Conservation (phyloP, 2,113 vertebrate genomes). For the Myxocyprinus asiaticus region DNA sequence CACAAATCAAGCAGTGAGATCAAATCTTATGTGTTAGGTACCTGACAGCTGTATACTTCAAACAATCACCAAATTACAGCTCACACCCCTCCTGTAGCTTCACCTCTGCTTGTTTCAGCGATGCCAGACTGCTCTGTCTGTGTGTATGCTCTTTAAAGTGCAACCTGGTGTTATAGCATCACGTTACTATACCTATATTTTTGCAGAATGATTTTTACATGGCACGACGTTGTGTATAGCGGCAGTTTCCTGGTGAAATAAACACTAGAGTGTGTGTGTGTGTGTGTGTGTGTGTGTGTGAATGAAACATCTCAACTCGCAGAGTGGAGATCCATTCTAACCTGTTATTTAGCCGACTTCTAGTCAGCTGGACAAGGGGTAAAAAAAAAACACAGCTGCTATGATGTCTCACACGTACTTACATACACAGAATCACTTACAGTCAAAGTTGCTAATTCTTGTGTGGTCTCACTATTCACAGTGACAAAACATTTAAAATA, state of each 20-base stretch:
- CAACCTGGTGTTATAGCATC: too few relatives aligned
- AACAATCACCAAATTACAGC: constrained; percentile 65
- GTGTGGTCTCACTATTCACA: constrained; percentile 65
- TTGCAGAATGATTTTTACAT: too few relatives aligned
- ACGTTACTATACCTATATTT: too few relatives aligned
- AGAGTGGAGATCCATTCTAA: neutral
- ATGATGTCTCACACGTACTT: neutral
- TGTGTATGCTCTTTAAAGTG: too few relatives aligned
- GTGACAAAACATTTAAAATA: constrained; percentile 35
- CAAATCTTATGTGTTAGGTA: constrained; percentile 39
- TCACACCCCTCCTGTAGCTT: constrained; percentile 55
- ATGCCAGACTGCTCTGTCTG: constrained; percentile 20
- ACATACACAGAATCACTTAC: neutral
- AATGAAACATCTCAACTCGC: neutral
- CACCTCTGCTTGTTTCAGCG: constrained; percentile 46
- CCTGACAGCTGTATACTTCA: constrained; percentile 70
- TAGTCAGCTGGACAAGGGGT: neutral
- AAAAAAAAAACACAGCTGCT: constrained; percentile 64
- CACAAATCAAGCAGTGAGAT: constrained; percentile 62
- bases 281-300: too few relatives aligned
- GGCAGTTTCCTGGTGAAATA: too few relatives aligned
- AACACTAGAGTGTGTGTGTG: neutral
- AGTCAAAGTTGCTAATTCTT: constrained; percentile 52
- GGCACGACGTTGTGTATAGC: too few relatives aligned
- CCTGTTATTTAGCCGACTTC: neutral